A percentile compares a stretch with the other conserved stretches of the same genome.
These are phyloP conservation scores for Proterorhinus semilunaris DNA, from an alignment of 2,113 vertebrate genomes.

Conservation along the genomic window DNA sequence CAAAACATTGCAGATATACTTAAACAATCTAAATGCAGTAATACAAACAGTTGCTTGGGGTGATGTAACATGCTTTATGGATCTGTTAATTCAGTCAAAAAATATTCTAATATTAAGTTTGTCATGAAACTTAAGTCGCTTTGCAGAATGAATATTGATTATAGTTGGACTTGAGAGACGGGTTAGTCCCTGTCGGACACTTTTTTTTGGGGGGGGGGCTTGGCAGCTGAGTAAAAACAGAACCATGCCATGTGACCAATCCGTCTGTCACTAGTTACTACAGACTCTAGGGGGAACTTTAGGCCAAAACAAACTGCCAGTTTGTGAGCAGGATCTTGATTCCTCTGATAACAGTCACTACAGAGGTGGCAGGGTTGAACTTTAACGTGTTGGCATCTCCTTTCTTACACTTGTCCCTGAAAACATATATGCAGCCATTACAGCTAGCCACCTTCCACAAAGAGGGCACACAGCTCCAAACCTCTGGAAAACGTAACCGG, in stretches of 20 bases:
- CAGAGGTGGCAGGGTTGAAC: constrained; percentile 95
- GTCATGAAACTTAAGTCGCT: constrained; percentile 29
- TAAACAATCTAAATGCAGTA: constrained; percentile 37
- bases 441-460: constrained; percentile 99
- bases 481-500: constrained; percentile 91
- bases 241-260: constrained; percentile 26
- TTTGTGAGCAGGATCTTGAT: constrained; percentile 96
- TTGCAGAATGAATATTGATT: constrained; percentile 19
- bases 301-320: constrained; percentile 97
- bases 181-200: constrained; percentile 33
- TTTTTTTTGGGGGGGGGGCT: constrained; percentile 9
- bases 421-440: constrained; percentile 96
- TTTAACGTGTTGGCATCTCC: constrained; percentile 94
- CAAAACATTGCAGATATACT: not conserved
- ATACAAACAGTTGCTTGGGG: constrained; percentile 38
- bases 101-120: constrained; percentile 18
- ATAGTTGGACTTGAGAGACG: constrained; percentile 33
- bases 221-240: constrained; percentile 46
- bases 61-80: constrained; percentile 32
- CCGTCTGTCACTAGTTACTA: constrained; percentile 30
- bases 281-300: constrained; percentile 44
- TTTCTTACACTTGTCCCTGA: constrained; percentile 96
- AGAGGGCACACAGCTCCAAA: constrained; percentile 93
- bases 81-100: constrained; percentile 13
- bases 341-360: constrained; percentile 91